Base-by-base conservation (phyloP, 2,797 vertebrate species). In the Diglossa cyanea region DNA sequence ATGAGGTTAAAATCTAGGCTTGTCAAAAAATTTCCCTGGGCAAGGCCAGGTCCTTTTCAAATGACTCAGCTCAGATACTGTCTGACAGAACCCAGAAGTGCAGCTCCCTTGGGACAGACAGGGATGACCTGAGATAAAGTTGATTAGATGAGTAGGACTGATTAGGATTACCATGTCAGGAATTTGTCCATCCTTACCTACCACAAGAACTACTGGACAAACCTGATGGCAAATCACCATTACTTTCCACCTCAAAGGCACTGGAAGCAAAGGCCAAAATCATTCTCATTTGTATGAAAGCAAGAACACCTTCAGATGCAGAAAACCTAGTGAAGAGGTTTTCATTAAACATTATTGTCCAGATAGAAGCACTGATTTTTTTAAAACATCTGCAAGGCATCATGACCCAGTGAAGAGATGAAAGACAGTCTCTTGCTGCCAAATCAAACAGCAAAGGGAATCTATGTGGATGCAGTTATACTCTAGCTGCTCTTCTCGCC, bases 1-100 rank as follows among this genome's bases (percentile, higher is more conserved):
- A 0, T 0, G 0, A 61, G 16, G 33, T 39, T 76, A 45, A 76
- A 53, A 76, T 53, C 33, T 25, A 31, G 39, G 19, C 28, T 45
- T 33, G 9, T 21, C 16, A 61, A 68, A 53, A 53, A 21, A 21
- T 17, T 30, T 53, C 47, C 20, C 30, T 30, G 47, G 12, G 20
- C 24, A 61, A 53, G 19, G 9, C 19, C 39, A 53, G 24, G 19
- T 47, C 20, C 17, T 8, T 68, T 84, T 51, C 37, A 45, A 83
- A n/a, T 35, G 13, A 57, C 23, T 39, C 21, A 33, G 30, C 50
- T 86, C 10, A 1, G 24, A 25, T 7, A 28, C 19, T 39, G 30
- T 30, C 51, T 3, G 4, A 47, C 26, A 53, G n/a, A 30, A 7
- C 13, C 47, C 72, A 68, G 39, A 33, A 85, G 4, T 39, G 24